These are phyloP conservation scores for Bathynomus jamesi DNA, from an alignment of 1,140 invertebrate species.

Conservation along the genomic window DNA sequence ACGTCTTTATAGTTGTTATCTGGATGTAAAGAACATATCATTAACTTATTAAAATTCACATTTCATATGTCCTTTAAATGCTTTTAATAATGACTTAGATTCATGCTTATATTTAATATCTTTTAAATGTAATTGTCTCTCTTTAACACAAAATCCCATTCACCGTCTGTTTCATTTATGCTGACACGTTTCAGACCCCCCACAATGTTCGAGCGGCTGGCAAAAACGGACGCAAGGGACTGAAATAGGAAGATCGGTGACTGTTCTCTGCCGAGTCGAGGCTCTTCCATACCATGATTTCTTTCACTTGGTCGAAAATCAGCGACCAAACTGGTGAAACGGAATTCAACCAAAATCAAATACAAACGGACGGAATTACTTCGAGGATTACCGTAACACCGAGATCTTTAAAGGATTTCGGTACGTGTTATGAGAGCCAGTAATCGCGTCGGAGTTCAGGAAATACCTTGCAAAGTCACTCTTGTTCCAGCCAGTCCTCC, in stretches of 20 bases:
- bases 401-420: conserved; percentile 63
- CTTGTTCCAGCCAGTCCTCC: conserved; percentile 62
- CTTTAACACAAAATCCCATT: no score
- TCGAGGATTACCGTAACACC: conserved; percentile 70
- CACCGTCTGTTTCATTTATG: no score
- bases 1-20: no score
- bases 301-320: conserved; percentile 15
- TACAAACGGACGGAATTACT: conserved; percentile 31
- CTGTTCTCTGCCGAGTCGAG: conserved; percentile 24
- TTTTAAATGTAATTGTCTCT: no score
- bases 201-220: conserved; percentile 19
- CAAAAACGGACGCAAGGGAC: conserved; percentile 14
- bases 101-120: no score
- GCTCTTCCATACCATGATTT: conserved; percentile 12
- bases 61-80: no score
- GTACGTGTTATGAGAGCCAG: conserved; percentile 52
- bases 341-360: neutral
- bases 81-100: no score
- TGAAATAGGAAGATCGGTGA: conserved; percentile 8
- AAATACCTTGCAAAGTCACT: conserved; percentile 57
- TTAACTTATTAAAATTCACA: no score
- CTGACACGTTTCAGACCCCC: conserved; percentile 26
- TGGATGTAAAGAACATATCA: no score
- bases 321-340: conserved; percentile 5
- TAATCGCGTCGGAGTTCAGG: conserved; percentile 58